Base-by-base conservation (phyloP, 1,140 invertebrate species). In the Drosophila pseudoananassae region DNA sequence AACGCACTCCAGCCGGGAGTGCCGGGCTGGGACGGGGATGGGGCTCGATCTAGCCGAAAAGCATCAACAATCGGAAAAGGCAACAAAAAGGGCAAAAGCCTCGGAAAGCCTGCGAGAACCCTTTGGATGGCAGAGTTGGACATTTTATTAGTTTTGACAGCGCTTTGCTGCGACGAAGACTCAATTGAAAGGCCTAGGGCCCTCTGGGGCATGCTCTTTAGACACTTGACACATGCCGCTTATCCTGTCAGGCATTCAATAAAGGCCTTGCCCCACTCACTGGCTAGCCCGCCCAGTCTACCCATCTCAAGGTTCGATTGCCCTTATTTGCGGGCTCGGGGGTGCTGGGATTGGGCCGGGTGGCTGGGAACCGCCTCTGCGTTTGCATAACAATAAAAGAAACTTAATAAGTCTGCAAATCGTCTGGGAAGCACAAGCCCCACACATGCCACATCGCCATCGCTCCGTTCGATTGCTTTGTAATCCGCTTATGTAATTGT, bases 61-160 rank as follows among this genome's bases (percentile, higher is more conserved):
- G 43, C 15, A 38, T 29, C 33, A 55, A 56, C 43, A 50, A 50
- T 33, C 27, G 50, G 33, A 36, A 36, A 31, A 12, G 9, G 15
- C 33, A 63, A 63, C 63, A 70, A 60, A 63, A 54, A 60, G 43
- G 52, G n/a, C 61, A 38, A 75, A 68, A 20, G 43, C 45, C 10
- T 38, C 38, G 61, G 29, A 14, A 53, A 68, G 43, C 17, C 17
- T 15, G 17, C 15, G 9, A 17, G 15, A 82, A 88, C 83, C 84
- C 79, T 88, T 88, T 78, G 31, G 38, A 8, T 40, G 52, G 7
- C 40, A 50, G 56, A 78, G 59, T 64, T 51, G 79, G 79, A 88
- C 81, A 89, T 81, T 89, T 89, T 89, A 89, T 89, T 89, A 90
- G 85, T 89, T 89, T 90, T 89, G 85, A 90, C 85, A 89, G 81